Conservation (phyloP, 2,797 vertebrate species). For the Oreonectes daqikongensis region DNA sequence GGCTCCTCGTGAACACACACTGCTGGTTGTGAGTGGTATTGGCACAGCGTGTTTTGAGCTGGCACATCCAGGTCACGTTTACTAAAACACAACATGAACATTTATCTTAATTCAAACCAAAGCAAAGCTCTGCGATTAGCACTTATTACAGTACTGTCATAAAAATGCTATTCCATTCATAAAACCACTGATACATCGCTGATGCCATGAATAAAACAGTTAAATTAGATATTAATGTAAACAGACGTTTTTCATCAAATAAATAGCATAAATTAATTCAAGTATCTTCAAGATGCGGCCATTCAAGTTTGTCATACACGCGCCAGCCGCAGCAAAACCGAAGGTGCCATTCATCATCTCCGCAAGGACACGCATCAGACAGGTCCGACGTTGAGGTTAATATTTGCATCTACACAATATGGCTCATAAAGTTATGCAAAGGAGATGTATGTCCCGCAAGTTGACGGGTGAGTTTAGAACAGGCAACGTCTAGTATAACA, state of each 20-base stretch:
- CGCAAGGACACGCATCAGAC: conserved; percentile 68
- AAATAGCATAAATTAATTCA: conserved; percentile 75
- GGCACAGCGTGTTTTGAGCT: conserved; percentile 68
- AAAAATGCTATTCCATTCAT: conserved; percentile 31
- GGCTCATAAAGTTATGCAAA: conserved; percentile 48
- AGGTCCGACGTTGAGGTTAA: conserved; percentile 61
- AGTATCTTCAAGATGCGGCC: conserved; percentile 74
- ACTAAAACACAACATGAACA: conserved; percentile 52
- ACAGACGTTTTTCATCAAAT: conserved; percentile 51
- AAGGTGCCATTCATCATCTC: conserved; percentile 48
- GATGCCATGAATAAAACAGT: conserved; percentile 4
- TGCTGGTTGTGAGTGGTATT: conserved; percentile 67
- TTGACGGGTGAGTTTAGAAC: conserved; percentile 24
- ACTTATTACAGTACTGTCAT: conserved; percentile 38
- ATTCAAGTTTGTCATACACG: conserved; percentile 73
- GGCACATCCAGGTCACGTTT: conserved; percentile 66
- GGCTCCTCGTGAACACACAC: conserved; percentile 63
- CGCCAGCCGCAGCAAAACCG: conserved; percentile 57
- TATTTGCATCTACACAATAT: conserved; percentile 64
- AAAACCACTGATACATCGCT: conserved; percentile 7
- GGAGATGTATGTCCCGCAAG: conserved; percentile 5
- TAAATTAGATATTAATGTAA: conserved; percentile 58
- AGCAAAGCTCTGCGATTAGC: conserved; percentile 48
- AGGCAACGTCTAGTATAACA: conserved; percentile 9
- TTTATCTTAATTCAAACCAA: conserved; percentile 36